Percentiles rank a stretch among this genome's conserved stretches.
Evolutionary conservation across 2,113 vertebrate genomes (phyloP).

Genomic region (Collichthys lucidus): DNA sequence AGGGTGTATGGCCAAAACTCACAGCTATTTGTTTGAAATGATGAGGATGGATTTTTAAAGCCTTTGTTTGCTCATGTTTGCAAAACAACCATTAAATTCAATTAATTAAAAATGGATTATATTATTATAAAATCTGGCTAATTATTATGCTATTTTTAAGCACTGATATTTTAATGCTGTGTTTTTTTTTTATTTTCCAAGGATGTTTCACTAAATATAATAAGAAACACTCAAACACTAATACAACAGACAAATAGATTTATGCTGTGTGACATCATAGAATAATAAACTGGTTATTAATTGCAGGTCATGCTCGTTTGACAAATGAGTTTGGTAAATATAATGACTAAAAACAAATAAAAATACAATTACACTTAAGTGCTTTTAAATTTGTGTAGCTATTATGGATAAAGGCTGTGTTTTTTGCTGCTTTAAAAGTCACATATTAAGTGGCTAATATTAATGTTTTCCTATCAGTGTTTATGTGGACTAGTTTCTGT

Average conservation of each 20-base stretch:
- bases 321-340: slow-evolving; percentile 2
- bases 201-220: slow-evolving; percentile 46
- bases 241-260: slow-evolving; percentile 17
- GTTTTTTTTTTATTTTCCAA: slow-evolving; percentile 16
- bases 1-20: background rate
- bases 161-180: slow-evolving; percentile 33
- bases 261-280: slow-evolving; percentile 18
- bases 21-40: slow-evolving; percentile 21
- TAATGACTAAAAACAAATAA: slow-evolving; percentile 35
- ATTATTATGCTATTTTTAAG: slow-evolving; percentile 48
- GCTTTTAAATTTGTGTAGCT: slow-evolving; percentile 23
- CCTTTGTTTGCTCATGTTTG: slow-evolving; percentile 60
- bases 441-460: slow-evolving; percentile 32
- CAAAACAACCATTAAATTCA: slow-evolving; percentile 66
- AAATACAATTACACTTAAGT: slow-evolving; percentile 15
- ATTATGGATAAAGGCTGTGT: slow-evolving; percentile 27
- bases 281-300: slow-evolving; percentile 19
- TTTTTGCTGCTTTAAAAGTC: slow-evolving; percentile 41
- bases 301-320: slow-evolving; percentile 33
- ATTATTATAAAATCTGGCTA: slow-evolving; percentile 44
- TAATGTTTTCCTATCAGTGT: slow-evolving; percentile 30
- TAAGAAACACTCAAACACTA: background rate
- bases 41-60: slow-evolving; percentile 31
- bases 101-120: slow-evolving; percentile 68
- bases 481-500: slow-evolving; percentile 43